Conservation (phyloP, 2,888 invertebrate species). For the Drosophila heteroneura region DNA sequence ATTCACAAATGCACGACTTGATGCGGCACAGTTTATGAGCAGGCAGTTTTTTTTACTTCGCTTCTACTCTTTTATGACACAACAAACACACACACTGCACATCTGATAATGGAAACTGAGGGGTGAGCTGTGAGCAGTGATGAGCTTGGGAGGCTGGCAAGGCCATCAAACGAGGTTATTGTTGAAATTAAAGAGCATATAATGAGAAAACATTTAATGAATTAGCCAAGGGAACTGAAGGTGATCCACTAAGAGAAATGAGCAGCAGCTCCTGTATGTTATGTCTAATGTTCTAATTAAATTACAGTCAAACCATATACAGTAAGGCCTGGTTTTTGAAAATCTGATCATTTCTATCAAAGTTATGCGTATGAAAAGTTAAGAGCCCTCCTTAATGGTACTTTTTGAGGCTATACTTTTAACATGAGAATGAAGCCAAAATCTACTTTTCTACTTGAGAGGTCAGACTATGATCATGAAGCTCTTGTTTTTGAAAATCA, state of each 20-base stretch:
- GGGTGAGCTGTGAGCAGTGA: background rate
- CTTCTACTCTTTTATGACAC: slow-evolving; percentile 49
- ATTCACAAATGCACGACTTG: slow-evolving; percentile 54
- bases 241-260: background rate
- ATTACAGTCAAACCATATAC: background rate
- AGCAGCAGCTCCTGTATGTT: background rate
- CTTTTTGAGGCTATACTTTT: background rate
- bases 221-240: slow-evolving; percentile 34
- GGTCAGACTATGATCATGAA: background rate
- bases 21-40: slow-evolving; percentile 63
- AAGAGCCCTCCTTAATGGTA: no score
- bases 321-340: background rate
- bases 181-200: slow-evolving; percentile 71
- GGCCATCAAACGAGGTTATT: slow-evolving; percentile 64
- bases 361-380: no score
- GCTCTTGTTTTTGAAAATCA: background rate
- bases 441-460: background rate
- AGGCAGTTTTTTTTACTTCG: slow-evolving; percentile 29
- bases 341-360: no score
- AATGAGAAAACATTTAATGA: slow-evolving; percentile 62
- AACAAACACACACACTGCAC: slow-evolving; percentile 30
- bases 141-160: background rate
- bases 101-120: slow-evolving; percentile 28
- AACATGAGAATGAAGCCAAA: background rate
- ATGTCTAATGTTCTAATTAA: background rate